Conservation (phyloP, 2,888 invertebrate genomes). For the Allacma fusca region DNA sequence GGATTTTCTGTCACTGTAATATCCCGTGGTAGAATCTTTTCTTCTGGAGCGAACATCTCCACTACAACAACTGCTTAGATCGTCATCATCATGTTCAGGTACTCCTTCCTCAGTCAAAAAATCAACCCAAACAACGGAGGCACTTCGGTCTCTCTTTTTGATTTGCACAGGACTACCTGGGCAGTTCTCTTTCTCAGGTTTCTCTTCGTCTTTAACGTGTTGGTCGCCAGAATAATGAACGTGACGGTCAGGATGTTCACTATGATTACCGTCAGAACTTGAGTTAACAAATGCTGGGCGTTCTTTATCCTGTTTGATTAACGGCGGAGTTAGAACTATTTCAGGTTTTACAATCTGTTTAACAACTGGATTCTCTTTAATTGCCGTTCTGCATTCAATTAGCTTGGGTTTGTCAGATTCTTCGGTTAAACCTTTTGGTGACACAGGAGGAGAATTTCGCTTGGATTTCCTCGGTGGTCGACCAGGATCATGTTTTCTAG, state of each 20-base stretch:
- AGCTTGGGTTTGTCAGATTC: too few relatives aligned
- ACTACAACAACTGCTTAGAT: conserved; percentile 29
- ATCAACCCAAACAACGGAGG: conserved; percentile 53
- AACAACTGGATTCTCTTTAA: too few relatives aligned
- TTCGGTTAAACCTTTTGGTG: too few relatives aligned
- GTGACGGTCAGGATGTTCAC: conserved; percentile 7
- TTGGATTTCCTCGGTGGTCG: conserved; percentile 31
- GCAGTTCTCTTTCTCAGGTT: not conserved
- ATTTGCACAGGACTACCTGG: not conserved
- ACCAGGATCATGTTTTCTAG: conserved; percentile 10
- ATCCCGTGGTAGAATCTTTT: too few relatives aligned
- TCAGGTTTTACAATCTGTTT: not conserved
- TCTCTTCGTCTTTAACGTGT: not conserved
- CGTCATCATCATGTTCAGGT: conserved; percentile 39
- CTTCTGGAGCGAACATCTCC: conserved; percentile 11
- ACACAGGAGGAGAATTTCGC: not conserved
- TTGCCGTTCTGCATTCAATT: too few relatives aligned
- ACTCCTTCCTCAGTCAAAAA: conserved; percentile 50
- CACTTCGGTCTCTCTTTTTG: conserved; percentile 44
- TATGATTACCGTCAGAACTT: not conserved
- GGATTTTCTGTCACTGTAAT: conserved; percentile 22
- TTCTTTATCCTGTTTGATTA: not conserved
- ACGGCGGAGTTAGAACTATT: not conserved
- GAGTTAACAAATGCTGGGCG: not conserved
- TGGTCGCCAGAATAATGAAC: conserved; percentile 21